Percentiles rank a stretch among this genome's conserved stretches.
These are phyloP conservation scores for Melanargia galathea DNA, from an alignment of 2,888 invertebrate genomes.

Conservation along the genomic window DNA sequence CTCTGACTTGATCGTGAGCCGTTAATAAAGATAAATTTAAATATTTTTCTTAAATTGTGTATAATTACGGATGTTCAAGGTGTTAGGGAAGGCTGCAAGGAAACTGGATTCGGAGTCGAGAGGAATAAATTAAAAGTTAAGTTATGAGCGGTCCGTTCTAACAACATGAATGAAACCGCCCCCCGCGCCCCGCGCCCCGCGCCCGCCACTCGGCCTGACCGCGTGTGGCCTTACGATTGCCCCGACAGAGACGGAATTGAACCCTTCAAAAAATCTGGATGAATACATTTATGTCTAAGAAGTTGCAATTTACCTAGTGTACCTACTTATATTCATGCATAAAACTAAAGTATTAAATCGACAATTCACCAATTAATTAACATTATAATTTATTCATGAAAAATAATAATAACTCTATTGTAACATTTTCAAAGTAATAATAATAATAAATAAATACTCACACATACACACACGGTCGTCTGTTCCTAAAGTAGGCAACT, in stretches of 20 bases:
- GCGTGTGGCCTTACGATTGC: constrained; percentile 76
- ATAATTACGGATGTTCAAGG: constrained; percentile 63
- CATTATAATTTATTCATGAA: too few relatives aligned
- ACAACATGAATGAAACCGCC: constrained; percentile 81
- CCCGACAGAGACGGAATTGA: constrained; percentile 62
- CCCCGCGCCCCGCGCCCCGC: constrained; percentile 43
- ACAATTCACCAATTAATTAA: too few relatives aligned
- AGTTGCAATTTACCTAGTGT: neutral
- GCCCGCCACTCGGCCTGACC: constrained; percentile 51
- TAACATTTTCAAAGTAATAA: too few relatives aligned
- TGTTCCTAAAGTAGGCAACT: too few relatives aligned
- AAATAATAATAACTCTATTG: too few relatives aligned
- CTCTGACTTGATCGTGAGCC: constrained; percentile 34
- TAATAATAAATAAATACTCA: too few relatives aligned
- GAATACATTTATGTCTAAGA: neutral
- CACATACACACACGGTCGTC: too few relatives aligned
- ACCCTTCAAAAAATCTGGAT: constrained; percentile 9
- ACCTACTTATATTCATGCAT: neutral
- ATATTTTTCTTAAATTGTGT: constrained; percentile 55
- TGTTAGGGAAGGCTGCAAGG: constrained; percentile 60
- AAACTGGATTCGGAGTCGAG: constrained; percentile 66
- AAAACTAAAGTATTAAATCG: too few relatives aligned
- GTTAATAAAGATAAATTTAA: constrained; percentile 52
- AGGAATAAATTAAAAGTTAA: constrained; percentile 81
- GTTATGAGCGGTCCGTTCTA: constrained; percentile 80